Evolutionary conservation across 2,888 invertebrate genomes (phyloP), one percentile per base, ranked within the genome.

Genomic region (Orchesellides sinensis): DNA sequence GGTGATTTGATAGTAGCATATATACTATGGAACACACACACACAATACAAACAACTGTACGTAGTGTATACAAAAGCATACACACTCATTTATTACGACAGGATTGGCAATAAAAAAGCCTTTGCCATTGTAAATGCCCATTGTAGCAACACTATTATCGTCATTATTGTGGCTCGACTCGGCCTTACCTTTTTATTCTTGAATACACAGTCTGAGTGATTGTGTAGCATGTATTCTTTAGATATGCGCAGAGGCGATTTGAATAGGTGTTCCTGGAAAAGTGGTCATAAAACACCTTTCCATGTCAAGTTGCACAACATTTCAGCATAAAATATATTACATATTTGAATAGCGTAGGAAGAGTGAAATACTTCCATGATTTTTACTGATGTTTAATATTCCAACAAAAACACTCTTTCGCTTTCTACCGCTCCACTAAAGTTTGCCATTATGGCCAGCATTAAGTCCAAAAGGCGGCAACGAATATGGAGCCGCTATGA

Each of bases 21-120:
- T n/a, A n/a, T n/a, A n/a, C n/a, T n/a, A n/a, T n/a, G 52, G 72
- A 79, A 65, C 72, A 70, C 63, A 79, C 78, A 70, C 70, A 69
- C 52, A 65, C 45, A 73, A 40, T 14, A 40, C 40, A 10, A 40
- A 40, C 12, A 54, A 5, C 21, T 54, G 19, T 23, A 54, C 54
- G 14, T 25, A 14, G 23, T 40, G n/a, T 35, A 72, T 25, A 63
- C 21, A 65, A 73, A 63, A 63, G 52, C 49, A 49, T 0, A 32
- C 6, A 49, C 0, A 12, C 74, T 49, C 78, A 79, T 79, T 70
- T 79, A 69, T 79, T 79, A 69, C 70, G 52, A 59, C 29, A 29
- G 69, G 59, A 78, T 78, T 61, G 78, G 25, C 69, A 40, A 69
- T 69, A 79, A 79, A 79, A 78, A 78, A 47, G 69, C 59, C 78